A percentile compares a stretch with the other conserved stretches of the same genome.
Evolutionary conservation across 2,797 vertebrate genomes (phyloP).

Genomic region (Fringilla coelebs): DNA sequence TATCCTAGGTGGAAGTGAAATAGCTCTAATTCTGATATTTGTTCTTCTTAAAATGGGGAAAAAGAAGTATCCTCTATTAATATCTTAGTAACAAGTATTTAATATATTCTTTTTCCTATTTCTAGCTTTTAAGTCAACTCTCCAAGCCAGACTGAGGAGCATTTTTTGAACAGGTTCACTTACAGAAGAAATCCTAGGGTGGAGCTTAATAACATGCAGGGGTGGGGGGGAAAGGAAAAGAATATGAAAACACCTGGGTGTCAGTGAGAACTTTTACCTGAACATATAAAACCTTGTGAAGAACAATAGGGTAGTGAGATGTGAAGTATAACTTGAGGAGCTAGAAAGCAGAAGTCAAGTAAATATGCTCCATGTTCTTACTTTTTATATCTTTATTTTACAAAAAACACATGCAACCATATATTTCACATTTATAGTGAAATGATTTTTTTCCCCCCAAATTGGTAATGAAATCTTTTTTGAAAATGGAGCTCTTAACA

Average conservation of each 20-base stretch:
- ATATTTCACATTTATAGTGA: neutral
- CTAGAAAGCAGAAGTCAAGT: neutral
- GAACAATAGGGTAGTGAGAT: neutral
- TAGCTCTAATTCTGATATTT: neutral
- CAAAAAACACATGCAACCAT: neutral
- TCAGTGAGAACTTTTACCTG: neutral
- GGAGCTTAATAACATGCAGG: neutral
- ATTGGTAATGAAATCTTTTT: neutral
- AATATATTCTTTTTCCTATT: neutral
- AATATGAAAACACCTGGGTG: neutral
- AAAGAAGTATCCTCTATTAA: neutral
- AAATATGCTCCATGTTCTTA: neutral
- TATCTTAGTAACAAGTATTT: neutral
- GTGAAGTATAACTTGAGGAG: neutral
- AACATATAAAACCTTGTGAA: neutral
- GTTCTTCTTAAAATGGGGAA: neutral
- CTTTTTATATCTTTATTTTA: neutral
- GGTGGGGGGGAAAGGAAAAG: neutral
- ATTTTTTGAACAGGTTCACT: neutral
- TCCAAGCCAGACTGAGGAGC: neutral
- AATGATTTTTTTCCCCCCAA: fast-evolving
- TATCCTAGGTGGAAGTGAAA: neutral
- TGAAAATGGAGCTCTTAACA: neutral
- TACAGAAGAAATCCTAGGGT: neutral
- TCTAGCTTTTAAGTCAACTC: neutral